A percentile compares a stretch with the other conserved stretches of the same genome.
phyloP scores from a whole-genome alignment of 2,113 vertebrate species.

The Pungitius pungitius region DNA sequence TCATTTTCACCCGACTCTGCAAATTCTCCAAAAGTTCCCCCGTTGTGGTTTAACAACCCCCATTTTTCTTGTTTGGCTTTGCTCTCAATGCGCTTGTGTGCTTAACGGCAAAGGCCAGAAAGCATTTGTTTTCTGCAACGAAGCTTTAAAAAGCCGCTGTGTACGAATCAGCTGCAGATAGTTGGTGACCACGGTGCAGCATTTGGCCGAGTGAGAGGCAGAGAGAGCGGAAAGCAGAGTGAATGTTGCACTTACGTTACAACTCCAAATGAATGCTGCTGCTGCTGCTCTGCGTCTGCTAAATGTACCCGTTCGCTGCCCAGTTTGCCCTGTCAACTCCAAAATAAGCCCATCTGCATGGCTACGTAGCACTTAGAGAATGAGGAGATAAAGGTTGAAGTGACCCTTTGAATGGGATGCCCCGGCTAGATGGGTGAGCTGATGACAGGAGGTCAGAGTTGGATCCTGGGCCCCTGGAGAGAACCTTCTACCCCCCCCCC shows the following conservation, averaged over 20 bases:
- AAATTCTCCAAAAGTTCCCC: background rate
- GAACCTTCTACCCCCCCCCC: constrained; percentile 23
- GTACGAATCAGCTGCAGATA: constrained; percentile 8
- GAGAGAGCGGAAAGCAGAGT: constrained; percentile 2
- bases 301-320: background rate
- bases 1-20: background rate
- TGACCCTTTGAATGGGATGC: constrained; percentile 1
- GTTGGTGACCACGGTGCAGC: background rate
- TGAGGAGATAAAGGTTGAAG: background rate
- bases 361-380: background rate
- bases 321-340: background rate
- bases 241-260: background rate
- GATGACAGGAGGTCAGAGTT: constrained; percentile 13
- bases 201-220: background rate
- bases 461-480: constrained; percentile 15
- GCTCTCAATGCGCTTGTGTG: background rate
- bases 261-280: background rate
- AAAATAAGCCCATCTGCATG: constrained; percentile 11
- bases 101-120: background rate
- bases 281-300: background rate
- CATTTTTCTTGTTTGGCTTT: background rate
- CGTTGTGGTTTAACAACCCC: background rate
- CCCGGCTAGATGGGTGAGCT: background rate
- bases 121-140: background rate
- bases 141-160: background rate